Evolutionary conservation across 2,888 invertebrate species (phyloP), one percentile per base, ranked within the genome.

Genomic region (Hermaeophaga mercurialis): DNA sequence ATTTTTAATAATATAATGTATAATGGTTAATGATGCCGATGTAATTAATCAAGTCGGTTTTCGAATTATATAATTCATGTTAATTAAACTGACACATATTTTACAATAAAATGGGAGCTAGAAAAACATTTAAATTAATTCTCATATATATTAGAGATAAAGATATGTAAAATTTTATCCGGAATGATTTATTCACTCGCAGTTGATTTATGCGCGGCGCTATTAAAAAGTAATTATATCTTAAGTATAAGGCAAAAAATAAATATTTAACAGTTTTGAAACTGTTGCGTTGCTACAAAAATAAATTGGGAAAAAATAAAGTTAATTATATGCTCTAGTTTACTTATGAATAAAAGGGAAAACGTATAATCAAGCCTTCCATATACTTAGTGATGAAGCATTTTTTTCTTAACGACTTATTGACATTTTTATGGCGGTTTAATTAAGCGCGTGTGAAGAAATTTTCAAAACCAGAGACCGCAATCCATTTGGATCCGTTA

Each of bases 211-310:
- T 41, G 41, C 11, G 24, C 12, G 41, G 41, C 41, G 41, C 24
- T 24, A 41, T 41, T 41, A 41, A 41, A 41, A 41, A 41, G 41
- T 8, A 41, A 41, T 41, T 41, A 41, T 41, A 41, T 41, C 18
- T 9, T 24, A 41, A 2, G 24, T 31, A 12, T 31, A 31, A 31
- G 12, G 12, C 31, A 24, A 12, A 41, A 22, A 41, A 41, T 41
- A 41, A 41, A 41, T 41, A 41, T 41, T 41, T 41, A 41, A 41
- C 41, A 41, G 41, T 41, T 41, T 41, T 41, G 41, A 41, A 41
- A 41, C 24, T 41, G 22, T 41, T 22, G 12, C 41, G 12, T 41
- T 41, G 22, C 11, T 41, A 41, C 12, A 31, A 31, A 41, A 22
- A 41, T 41, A 41, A 22, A 11, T 41, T 41, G 31, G 3, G 6